These are phyloP conservation scores for Microtus ochrogaster DNA, from an alignment of 2,113 vertebrate genomes.

Conservation along the genomic window DNA sequence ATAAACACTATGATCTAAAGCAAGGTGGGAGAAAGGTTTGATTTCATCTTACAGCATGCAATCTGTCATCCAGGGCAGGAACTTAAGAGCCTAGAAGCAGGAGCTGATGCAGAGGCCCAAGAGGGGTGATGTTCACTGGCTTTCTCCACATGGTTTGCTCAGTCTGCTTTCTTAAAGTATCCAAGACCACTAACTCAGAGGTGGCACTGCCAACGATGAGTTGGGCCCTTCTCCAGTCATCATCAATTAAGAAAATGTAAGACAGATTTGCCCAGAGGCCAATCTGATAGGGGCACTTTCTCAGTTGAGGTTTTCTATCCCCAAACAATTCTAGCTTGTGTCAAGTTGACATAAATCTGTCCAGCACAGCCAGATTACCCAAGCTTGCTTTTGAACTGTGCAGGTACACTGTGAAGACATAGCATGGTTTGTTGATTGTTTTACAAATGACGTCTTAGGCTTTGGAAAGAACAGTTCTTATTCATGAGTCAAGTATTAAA, in stretches of 20 bases:
- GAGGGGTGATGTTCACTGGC: background rate
- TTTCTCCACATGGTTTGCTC: background rate
- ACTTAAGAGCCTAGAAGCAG: background rate
- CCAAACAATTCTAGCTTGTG: background rate
- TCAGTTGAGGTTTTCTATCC: background rate
- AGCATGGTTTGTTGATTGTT: background rate
- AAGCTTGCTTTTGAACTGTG: background rate
- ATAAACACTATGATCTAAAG: background rate
- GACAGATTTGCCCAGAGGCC: background rate
- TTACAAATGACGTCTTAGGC: background rate
- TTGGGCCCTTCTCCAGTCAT: background rate
- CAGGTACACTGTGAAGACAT: background rate
- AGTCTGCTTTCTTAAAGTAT: background rate
- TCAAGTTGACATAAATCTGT: background rate
- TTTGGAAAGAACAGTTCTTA: background rate
- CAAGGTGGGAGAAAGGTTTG: too few relatives aligned
- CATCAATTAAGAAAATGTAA: background rate
- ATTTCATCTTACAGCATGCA: background rate
- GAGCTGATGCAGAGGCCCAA: background rate
- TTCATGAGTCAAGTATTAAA: background rate
- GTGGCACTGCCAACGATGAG: background rate
- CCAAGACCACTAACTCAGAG: background rate
- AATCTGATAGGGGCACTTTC: background rate
- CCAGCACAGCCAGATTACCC: background rate
- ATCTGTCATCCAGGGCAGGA: background rate